These are phyloP conservation scores for Sarotherodon lohbergeri DNA, from an alignment of 2,113 vertebrate species.

Conservation along the genomic window DNA sequence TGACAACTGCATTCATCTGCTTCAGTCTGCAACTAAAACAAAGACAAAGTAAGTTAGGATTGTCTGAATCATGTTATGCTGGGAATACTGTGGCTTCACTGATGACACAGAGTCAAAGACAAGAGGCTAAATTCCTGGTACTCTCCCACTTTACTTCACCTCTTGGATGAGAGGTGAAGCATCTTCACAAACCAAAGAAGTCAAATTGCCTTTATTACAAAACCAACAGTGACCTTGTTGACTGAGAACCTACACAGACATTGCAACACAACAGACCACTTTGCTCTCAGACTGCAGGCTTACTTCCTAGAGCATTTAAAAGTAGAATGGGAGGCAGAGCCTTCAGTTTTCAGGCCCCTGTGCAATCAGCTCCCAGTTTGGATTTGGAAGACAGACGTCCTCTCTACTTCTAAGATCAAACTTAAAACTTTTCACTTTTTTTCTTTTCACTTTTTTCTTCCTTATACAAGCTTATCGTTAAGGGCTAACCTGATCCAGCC, in stretches of 20 bases:
- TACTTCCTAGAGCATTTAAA: fast-evolving
- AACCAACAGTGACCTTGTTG: not conserved
- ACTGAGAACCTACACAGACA: not conserved
- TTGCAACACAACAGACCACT: fast-evolving
- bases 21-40: not conserved
- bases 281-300: fast-evolving
- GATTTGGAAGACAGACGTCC: not conserved
- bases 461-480: not conserved
- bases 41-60: not conserved
- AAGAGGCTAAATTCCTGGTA: fast-evolving
- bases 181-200: not conserved
- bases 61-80: not conserved
- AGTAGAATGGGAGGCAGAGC: not conserved
- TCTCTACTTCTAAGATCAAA: not conserved
- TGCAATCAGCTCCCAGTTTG: not conserved
- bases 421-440: not conserved
- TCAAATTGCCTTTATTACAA: not conserved
- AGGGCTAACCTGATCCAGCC: not conserved
- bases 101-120: fast-evolving
- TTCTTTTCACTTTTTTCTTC: not conserved
- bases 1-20: not conserved
- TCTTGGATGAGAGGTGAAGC: not conserved
- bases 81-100: not conserved
- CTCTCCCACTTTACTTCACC: fast-evolving
- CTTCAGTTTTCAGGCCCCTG: not conserved